Evolutionary conservation across 2,113 vertebrate genomes (phyloP).

Genomic region (Andinoacara biseriatus): DNA sequence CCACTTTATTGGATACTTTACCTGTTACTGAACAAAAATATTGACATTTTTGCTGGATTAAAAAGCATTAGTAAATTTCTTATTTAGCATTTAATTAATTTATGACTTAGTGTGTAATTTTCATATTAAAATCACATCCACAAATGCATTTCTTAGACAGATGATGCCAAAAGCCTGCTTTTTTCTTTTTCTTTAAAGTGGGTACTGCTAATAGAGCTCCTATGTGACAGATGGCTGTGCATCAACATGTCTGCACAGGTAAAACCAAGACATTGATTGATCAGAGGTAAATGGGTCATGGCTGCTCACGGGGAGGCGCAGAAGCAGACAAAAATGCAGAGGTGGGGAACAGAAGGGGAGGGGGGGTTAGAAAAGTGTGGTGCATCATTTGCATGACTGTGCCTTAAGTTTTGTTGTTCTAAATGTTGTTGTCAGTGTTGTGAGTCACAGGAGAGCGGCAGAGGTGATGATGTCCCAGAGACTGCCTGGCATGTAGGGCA

Average conservation of each 20-base stretch:
- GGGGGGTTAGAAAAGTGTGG: background rate
- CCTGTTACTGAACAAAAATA: background rate
- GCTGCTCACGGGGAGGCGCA: constrained; percentile 28
- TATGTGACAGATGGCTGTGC: constrained; percentile 30
- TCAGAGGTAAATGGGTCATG: constrained; percentile 66
- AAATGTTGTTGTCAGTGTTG: constrained; percentile 55
- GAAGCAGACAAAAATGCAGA: constrained; percentile 35
- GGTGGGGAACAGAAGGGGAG: background rate
- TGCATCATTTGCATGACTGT: constrained; percentile 63
- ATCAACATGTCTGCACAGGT: constrained; percentile 59
- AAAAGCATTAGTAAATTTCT: background rate
- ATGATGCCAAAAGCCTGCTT: background rate
- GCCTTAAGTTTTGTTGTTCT: constrained; percentile 56
- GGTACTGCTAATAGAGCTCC: constrained; percentile 29
- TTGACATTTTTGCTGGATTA: background rate
- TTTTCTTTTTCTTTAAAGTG: background rate
- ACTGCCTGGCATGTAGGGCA: constrained; percentile 69
- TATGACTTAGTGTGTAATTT: background rate
- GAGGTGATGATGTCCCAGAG: constrained; percentile 74
- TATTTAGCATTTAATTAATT: background rate
- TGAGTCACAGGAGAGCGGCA: constrained; percentile 61
- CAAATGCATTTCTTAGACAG: background rate
- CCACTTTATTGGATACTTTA: background rate
- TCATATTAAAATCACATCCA: background rate
- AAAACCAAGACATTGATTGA: constrained; percentile 46